Base-by-base conservation (phyloP, 2,797 vertebrate genomes). In the Brachyrhaphis roseni region DNA sequence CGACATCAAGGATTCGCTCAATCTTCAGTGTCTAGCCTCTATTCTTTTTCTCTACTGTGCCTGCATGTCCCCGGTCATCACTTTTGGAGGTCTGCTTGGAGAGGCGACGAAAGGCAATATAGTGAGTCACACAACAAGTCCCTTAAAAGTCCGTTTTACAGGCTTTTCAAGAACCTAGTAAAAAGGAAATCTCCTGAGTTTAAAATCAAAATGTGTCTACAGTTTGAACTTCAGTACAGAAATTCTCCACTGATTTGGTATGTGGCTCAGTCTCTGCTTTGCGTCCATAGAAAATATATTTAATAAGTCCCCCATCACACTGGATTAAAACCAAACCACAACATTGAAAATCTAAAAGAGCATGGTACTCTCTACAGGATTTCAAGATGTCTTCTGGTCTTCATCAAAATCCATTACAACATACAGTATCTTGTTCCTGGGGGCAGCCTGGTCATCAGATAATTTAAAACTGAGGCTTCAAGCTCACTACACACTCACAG, bases 31-130 rank as follows among this genome's bases (percentile, higher is more conserved):
- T 96, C 95, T 98, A 87, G 98, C 98, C 93, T 99, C 98, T 87
- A 89, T 99, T 96, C 97, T 99, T 92, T 99, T 99, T 95, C 97
- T 99, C 91, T 99, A 99, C 96, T 99, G 98, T 93, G 98, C 98
- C 96, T 99, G 98, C 96, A 99, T 99, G 98, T 99, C 98, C 91
- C 98, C 98, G 87, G 98, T 99, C 96, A 98, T 99, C 96, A 99
- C 98, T 92, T 99, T 99, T 87, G 98, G 98, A 93, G 98, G 98
- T 90, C 96, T 99, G 92, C 97, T 99, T 88, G 98, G 98, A 88
- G 98, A 99, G 96, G 97, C 97, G 86, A 99, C 98, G 90, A 95
- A 98, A 95, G 94, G 95, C 95, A 98, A 97, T 96, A 98, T 99
- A 95, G 98, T 99, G 95, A 98, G 98, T 98, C 94, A 90, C 4